Conservation (phyloP, 2,113 vertebrate genomes). For the Crypturellus undulatus region DNA sequence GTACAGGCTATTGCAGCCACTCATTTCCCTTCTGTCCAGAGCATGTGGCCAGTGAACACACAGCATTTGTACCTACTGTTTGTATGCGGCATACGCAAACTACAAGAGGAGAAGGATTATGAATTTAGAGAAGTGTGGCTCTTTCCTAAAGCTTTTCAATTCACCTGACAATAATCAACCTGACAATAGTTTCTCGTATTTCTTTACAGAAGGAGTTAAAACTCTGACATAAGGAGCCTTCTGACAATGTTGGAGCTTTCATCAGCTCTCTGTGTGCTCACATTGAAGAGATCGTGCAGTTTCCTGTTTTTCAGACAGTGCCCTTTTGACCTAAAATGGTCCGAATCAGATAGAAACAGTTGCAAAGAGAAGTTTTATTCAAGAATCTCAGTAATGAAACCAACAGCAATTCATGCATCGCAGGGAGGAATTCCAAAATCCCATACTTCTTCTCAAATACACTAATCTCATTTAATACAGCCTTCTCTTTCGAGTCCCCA, state of each 20-base stretch:
- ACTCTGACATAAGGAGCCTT: background rate
- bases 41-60: accelerated
- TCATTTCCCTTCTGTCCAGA: background rate
- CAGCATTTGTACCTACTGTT: background rate
- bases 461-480: background rate
- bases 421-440: background rate
- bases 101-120: background rate
- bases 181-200: background rate
- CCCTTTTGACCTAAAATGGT: background rate
- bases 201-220: slow-evolving; percentile 13
- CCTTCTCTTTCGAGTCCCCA: background rate
- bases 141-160: background rate
- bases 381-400: background rate
- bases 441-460: background rate
- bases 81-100: background rate
- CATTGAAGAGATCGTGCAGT: background rate
- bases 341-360: background rate
- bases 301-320: background rate
- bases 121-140: background rate
- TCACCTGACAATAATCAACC: background rate
- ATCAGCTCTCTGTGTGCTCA: background rate
- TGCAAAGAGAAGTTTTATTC: background rate
- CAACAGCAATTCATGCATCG: background rate
- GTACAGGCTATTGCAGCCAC: background rate
- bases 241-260: background rate